phyloP scores from a whole-genome alignment of 2,888 invertebrate genomes.

The Eumerus sabulonum region DNA sequence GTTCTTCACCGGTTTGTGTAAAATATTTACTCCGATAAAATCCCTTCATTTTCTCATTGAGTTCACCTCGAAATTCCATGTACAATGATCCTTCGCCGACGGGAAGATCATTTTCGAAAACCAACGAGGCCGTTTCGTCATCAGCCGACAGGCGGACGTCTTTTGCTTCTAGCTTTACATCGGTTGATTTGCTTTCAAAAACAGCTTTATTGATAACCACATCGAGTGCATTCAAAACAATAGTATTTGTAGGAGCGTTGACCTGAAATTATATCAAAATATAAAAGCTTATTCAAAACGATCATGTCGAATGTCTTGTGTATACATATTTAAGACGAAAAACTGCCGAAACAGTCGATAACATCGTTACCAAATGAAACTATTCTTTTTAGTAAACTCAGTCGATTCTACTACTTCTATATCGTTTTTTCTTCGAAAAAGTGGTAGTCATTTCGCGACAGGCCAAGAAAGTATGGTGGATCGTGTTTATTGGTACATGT shows the following conservation, averaged over 20 bases:
- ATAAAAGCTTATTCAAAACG: too few species aligned
- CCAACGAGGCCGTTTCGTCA: conserved; percentile 85
- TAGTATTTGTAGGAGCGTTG: conserved; percentile 82
- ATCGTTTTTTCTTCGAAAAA: too few species aligned
- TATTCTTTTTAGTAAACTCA: too few species aligned
- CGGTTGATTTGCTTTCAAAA: conserved; percentile 80
- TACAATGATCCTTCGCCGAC: conserved; percentile 81
- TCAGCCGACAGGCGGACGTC: conserved; percentile 78
- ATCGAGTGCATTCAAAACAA: conserved; percentile 89
- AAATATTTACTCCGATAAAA: conserved; percentile 94
- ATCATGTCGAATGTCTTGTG: too few species aligned
- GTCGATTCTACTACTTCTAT: too few species aligned
- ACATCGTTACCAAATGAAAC: too few species aligned
- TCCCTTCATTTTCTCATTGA: conserved; percentile 97
- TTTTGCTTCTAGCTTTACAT: conserved; percentile 73
- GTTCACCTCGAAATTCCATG: conserved; percentile 89
- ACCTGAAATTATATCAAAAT: conserved; percentile 81
- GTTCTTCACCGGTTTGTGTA: conserved; percentile 86
- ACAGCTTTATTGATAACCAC: conserved; percentile 84
- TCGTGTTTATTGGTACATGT: too few species aligned
- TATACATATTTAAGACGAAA: too few species aligned
- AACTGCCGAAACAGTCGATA: too few species aligned
- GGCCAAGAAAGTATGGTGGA: too few species aligned
- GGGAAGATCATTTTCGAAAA: conserved; percentile 82
- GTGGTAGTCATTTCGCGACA: too few species aligned